Conservation (phyloP, 2,888 invertebrate genomes). For the Crioceris asparagi region DNA sequence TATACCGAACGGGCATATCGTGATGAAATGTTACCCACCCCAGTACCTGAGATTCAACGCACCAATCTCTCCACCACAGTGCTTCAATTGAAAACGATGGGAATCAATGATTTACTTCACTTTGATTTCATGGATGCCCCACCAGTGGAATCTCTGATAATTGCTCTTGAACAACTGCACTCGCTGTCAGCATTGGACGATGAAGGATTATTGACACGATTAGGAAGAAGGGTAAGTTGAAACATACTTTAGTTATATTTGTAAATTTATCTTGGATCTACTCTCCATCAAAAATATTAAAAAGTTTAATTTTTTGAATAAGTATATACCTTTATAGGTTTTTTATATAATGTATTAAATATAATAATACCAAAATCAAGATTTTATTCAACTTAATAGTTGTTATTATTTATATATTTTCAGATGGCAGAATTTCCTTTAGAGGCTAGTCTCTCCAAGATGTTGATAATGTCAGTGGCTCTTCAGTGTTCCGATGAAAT, state of each 20-base stretch:
- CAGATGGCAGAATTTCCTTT: conserved; percentile 99
- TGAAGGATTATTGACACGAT: conserved; percentile 73
- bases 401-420: conserved; percentile 8
- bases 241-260: conserved; percentile 7
- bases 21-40: conserved; percentile 97
- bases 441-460: conserved; percentile 96
- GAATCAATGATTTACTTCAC: conserved; percentile 94
- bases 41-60: conserved; percentile 97
- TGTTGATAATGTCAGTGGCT: conserved; percentile 98
- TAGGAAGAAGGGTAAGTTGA: conserved; percentile 57
- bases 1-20: conserved; percentile 97
- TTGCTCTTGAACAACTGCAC: conserved; percentile 94
- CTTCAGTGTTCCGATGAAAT: conserved; percentile 97
- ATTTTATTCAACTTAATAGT: conserved; percentile 53
- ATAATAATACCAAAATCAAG: too few relatives aligned
- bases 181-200: conserved; percentile 94
- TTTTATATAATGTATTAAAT: background rate
- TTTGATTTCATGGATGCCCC: conserved; percentile 99
- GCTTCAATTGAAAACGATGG: conserved; percentile 96
- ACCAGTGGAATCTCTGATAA: conserved; percentile 93
- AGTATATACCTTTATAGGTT: background rate
- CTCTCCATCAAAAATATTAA: conserved; percentile 6
- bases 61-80: conserved; percentile 96
- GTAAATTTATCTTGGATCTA: conserved; percentile 7
- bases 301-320: background rate